Percentiles rank a stretch among this genome's conserved stretches.
These are phyloP conservation scores for Brachionus sp. DNA, from an alignment of 1,140 invertebrate species.

Conservation along the genomic window DNA sequence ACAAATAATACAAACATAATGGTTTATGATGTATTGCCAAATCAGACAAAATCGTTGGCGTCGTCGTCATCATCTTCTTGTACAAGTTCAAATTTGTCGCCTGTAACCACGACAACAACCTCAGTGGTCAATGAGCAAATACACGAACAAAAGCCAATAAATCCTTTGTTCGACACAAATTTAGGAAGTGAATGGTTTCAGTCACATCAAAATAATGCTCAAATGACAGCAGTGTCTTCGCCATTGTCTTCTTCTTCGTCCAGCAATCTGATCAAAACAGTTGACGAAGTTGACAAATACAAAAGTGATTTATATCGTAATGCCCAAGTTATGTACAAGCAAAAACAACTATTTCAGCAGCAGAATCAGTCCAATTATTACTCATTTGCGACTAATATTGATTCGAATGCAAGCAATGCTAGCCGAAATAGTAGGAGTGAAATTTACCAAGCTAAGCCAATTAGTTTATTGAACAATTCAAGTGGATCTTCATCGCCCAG, in stretches of 20 bases:
- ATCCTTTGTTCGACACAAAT: constrained; percentile 24
- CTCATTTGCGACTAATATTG: background rate
- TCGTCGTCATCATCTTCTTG: constrained; percentile 18
- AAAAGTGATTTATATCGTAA: constrained; percentile 5
- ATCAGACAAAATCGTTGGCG: background rate
- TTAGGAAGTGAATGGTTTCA: background rate
- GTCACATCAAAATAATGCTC: background rate
- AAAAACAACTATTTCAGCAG: constrained; percentile 8
- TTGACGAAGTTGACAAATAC: background rate
- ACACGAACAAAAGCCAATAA: background rate
- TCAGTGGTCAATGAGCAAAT: background rate
- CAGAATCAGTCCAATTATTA: background rate
- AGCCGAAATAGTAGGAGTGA: background rate
- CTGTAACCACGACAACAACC: constrained; percentile 20
- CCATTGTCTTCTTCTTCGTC: background rate
- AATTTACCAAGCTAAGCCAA: constrained; percentile 26
- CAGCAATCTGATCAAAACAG: background rate
- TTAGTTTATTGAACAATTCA: constrained; percentile 35
- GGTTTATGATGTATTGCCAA: constrained; percentile 29
- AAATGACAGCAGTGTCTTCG: background rate
- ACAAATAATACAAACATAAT: background rate
- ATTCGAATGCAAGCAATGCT: background rate
- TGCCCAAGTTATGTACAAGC: constrained; percentile 12
- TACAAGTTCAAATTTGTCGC: constrained; percentile 2
- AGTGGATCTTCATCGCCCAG: background rate